Percentiles rank a stretch among this genome's conserved stretches.
Evolutionary conservation across 1,140 invertebrate species (phyloP).

Genomic region (Temnothorax longispinosus): DNA sequence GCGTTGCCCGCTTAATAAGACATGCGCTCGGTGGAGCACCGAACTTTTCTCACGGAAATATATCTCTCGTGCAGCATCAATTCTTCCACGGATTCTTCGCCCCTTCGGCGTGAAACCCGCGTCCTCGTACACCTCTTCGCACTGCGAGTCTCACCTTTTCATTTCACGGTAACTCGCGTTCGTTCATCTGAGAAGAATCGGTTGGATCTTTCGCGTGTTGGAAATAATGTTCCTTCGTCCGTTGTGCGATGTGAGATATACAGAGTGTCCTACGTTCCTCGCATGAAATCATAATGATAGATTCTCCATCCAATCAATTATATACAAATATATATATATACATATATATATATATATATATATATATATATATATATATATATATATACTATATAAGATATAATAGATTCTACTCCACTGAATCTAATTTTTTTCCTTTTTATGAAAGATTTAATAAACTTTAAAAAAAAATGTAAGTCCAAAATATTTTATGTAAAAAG

Average conservation of each 20-base stretch:
- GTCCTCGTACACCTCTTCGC: not conserved
- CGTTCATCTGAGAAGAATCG: conserved; percentile 47
- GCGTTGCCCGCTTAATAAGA: conserved; percentile 41
- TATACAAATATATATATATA: too few species aligned
- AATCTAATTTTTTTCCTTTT: not conserved
- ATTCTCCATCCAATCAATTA: not conserved
- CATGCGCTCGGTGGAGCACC: conserved; percentile 1
- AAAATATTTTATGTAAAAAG: not conserved
- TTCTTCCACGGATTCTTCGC: conserved; percentile 9
- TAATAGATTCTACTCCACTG: not conserved
- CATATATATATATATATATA: too few species aligned
- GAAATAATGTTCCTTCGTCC: conserved; percentile 1
- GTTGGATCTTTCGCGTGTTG: conserved; percentile 33
- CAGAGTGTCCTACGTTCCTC: not conserved
- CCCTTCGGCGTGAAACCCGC: not conserved
- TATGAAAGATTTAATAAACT: not conserved
- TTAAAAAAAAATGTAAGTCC: not conserved
- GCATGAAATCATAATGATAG: not conserved
- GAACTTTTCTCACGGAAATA: conserved; percentile 53
- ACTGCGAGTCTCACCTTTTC: conserved; percentile 48
- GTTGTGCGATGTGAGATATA: conserved; percentile 26
- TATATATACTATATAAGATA: too few species aligned
- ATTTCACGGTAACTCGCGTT: conserved; percentile 41
- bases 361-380: too few species aligned
- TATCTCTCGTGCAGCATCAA: conserved; percentile 35